Percentiles rank a stretch among this genome's conserved stretches.
phyloP scores from a whole-genome alignment of 2,113 vertebrate species.

The Camelus bactrianus region DNA sequence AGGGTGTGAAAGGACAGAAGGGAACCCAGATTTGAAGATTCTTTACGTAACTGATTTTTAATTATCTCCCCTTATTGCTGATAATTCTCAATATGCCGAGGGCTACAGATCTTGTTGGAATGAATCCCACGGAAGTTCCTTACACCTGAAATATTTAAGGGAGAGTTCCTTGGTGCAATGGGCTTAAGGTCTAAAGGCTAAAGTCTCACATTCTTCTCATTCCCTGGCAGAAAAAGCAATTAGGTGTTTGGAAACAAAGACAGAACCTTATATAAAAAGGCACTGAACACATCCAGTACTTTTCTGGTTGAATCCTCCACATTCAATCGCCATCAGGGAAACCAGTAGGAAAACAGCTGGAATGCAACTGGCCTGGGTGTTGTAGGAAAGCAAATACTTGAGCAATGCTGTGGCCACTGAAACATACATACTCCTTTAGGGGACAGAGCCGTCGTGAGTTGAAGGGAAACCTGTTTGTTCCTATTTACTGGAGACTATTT shows the following conservation, averaged over 20 bases:
- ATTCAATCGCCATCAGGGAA: slow-evolving; percentile 9
- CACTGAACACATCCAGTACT: slow-evolving; percentile 53
- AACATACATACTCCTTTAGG: slow-evolving; percentile 5
- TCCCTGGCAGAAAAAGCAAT: slow-evolving; percentile 59
- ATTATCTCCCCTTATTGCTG: neutral
- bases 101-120: neutral
- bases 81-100: neutral
- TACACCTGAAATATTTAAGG: neutral
- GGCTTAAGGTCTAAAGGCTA: neutral
- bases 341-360: slow-evolving; percentile 62
- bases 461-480: slow-evolving; percentile 17
- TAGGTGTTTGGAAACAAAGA: slow-evolving; percentile 65
- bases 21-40: neutral
- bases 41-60: neutral
- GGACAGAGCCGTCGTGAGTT: neutral
- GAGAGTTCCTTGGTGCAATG: neutral
- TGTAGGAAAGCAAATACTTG: slow-evolving; percentile 43
- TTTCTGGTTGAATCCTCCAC: slow-evolving; percentile 25
- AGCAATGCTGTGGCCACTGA: neutral
- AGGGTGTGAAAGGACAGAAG: neutral
- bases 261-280: slow-evolving; percentile 58
- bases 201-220: neutral
- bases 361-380: slow-evolving; percentile 65
- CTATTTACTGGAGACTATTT: neutral
- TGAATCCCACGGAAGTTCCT: neutral